Base-by-base conservation (phyloP, 2,888 invertebrate species). In the Phalera bucephala region DNA sequence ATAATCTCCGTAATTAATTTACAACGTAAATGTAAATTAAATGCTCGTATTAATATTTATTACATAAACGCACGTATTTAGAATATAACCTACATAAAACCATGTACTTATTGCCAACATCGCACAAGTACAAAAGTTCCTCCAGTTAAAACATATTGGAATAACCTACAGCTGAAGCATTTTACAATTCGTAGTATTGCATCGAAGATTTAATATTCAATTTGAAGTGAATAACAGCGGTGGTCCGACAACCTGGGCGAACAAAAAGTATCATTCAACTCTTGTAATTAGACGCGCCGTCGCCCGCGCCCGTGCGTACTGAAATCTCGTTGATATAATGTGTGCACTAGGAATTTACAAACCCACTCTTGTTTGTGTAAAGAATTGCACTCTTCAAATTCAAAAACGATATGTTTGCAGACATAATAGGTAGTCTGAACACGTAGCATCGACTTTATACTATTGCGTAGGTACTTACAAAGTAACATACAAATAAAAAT, bases 241-340 rank as follows among this genome's bases (percentile, higher is more conserved):
- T 71, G 51, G 66, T 64, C 74, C 73, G 75, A 78, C 79, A 84
- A 83, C 80, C 75, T 71, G 70, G 61, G 57, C 46, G 68, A 72
- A 75, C 78, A 85, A 83, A 83, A 82, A 82, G 74, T 76, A 71
- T 44, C 59, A 65, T 78, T 75, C 75, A 74, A 69, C 76, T 72
- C 76, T 83, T 80, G 80, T 79, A 82, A 85, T 84, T 80, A 84
- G 75, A 81, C 70, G 69, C 73, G 19, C 19, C 29, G 9, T 19
- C 28, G 15, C 9, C n/a, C n/a, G 6, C 28, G 69, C 63, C 73
- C 60, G 62, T 45, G 47, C 56, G 52, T 45, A 48, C 45, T 44
- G 51, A 61, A 45, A 51, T 41, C 52, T 53, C 51, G 36, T 7
- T 25, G 8, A 12, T 25, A n/a, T 12, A 25, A 12, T 12, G 11